Evolutionary conservation across 2,888 invertebrate genomes (phyloP).

Genomic region (Watsonalla cultraria): DNA sequence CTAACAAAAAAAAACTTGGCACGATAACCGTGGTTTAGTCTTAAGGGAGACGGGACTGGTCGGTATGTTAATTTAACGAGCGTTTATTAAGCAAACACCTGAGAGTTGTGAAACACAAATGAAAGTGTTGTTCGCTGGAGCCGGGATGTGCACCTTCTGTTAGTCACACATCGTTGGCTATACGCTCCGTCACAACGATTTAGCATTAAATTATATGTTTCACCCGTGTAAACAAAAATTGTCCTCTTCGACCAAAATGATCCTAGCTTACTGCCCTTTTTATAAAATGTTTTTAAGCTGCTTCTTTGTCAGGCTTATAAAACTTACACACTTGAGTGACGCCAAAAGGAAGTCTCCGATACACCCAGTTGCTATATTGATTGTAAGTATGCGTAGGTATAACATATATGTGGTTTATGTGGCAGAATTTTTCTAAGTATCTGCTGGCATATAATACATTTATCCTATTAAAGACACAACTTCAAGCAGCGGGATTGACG

Average conservation of each 20-base stretch:
- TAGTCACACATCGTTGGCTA: constrained; percentile 32
- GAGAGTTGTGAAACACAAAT: constrained; percentile 41
- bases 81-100: constrained; percentile 44
- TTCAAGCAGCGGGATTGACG: constrained; percentile 13
- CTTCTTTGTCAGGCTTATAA: constrained; percentile 24
- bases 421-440: too few relatives aligned
- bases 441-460: too few relatives aligned
- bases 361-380: neutral
- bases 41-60: constrained; percentile 33
- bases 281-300: constrained; percentile 33
- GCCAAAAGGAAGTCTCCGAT: constrained; percentile 15
- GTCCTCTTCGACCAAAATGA: constrained; percentile 23
- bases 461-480: too few relatives aligned
- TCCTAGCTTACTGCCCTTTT: constrained; percentile 30
- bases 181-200: constrained; percentile 13
- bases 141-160: constrained; percentile 25
- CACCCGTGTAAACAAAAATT: constrained; percentile 29
- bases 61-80: constrained; percentile 46
- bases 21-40: constrained; percentile 5
- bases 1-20: neutral
- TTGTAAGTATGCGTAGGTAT: neutral
- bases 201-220: constrained; percentile 26
- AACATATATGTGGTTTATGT: too few relatives aligned
- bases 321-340: constrained; percentile 23
- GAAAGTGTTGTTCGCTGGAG: constrained; percentile 35